Base-by-base conservation (phyloP, 2,888 invertebrate species). In the Brachycybe producta region DNA sequence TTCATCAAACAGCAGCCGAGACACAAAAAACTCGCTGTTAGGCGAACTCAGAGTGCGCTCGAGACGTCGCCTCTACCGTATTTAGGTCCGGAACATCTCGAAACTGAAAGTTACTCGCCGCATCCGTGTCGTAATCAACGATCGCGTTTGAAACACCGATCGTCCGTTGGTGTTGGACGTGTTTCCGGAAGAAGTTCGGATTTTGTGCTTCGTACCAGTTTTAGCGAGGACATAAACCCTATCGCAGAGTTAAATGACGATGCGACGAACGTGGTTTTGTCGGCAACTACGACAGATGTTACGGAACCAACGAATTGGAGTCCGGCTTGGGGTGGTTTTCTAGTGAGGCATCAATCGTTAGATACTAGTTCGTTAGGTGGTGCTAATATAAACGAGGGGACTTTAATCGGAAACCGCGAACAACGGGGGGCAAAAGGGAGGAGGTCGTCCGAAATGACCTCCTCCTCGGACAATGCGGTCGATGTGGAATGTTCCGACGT, bases 171-270 rank as follows among this genome's bases (percentile, higher is more conserved):
- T 3, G 19, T 32, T 15, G 19, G 11, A n/a, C n/a, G 11, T 11
- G 11, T n/a, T 11, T 32, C 32, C 11, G 53, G 53, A 15, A 45
- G 53, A 30, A 53, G 45, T 47, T 45, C 50, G n/a, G 57, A 57
- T 40, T 56, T 57, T 45, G 36, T 53, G 17, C 48, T 57, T 17
- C 52, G 58, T 24, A 57, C 57, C 17, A 53, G 57, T 53, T 80
- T 80, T 13, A 81, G 82, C 1, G 82, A 83, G 66, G 81, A 82
- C 52, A 77, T 83, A 1, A 84, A 85, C 65, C 84, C 86, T 3
- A 85, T 86, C 58, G 84, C 82, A 1, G 86, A 86, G 68, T 84
- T 84, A 63, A 79, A 81, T 0, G 85, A 84, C 61, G 84, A 85
- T 65, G 80, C 78, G 70, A 77, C 77, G 62, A 77, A 76, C 8